phyloP scores from a whole-genome alignment of 2,797 vertebrate species.

The Sebastes diaconus region DNA sequence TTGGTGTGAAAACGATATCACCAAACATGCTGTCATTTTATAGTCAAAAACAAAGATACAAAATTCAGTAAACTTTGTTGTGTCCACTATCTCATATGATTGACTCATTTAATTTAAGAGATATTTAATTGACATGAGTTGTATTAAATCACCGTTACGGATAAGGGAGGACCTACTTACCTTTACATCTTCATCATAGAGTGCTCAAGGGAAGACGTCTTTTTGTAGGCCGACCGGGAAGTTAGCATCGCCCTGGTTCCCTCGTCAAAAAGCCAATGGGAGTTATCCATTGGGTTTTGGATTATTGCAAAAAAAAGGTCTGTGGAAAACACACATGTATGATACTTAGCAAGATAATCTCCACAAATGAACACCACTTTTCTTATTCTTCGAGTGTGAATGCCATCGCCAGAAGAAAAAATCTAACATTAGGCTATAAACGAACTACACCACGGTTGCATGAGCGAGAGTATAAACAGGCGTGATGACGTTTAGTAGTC shows the following conservation, averaged over 20 bases:
- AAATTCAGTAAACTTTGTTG: not conserved
- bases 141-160: rapidly evolving
- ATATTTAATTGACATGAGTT: not conserved
- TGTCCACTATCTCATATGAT: not conserved
- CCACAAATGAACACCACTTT: not conserved
- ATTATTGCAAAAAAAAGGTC: not conserved
- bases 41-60: not conserved
- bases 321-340: not conserved
- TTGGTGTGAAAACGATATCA: not conserved
- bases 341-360: not conserved
- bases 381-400: not conserved
- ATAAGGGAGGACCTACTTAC: not conserved
- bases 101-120: not conserved
- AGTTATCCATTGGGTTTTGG: not conserved
- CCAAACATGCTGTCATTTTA: not conserved
- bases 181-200: rapidly evolving
- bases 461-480: not conserved
- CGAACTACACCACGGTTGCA: not conserved
- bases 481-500: not conserved
- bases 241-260: not conserved
- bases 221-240: not conserved
- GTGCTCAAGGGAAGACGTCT: rapidly evolving
- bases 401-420: not conserved
- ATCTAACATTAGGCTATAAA: not conserved
- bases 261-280: not conserved